These are phyloP conservation scores for Zosterops hypoxanthus DNA, from an alignment of 2,113 vertebrate genomes.

Conservation along the genomic window DNA sequence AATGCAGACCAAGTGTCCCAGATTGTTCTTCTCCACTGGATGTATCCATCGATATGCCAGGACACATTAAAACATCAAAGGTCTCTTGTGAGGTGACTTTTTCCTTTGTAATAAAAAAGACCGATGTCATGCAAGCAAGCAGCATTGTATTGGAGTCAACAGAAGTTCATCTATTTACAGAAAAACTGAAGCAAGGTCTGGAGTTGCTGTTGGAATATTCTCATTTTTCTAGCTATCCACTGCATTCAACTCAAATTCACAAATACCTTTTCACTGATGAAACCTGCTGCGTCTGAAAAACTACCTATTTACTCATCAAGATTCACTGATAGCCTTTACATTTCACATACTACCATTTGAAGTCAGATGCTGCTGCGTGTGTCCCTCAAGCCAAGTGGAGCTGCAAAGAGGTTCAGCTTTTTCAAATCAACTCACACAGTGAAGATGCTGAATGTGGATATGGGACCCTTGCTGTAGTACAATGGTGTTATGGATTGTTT, in stretches of 20 bases:
- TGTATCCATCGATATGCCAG: constrained; percentile 42
- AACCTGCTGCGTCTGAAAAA: background rate
- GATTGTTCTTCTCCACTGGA: constrained; percentile 42
- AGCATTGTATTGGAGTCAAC: background rate
- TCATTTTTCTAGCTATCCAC: background rate
- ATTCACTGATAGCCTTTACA: background rate
- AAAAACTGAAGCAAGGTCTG: background rate
- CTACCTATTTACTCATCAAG: background rate
- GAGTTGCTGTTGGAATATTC: background rate
- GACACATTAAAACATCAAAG: constrained; percentile 57
- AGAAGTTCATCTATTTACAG: constrained; percentile 16
- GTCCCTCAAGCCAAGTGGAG: background rate
- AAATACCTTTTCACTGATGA: background rate
- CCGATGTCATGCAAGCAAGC: background rate
- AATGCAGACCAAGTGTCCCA: constrained; percentile 43
- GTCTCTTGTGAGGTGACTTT: constrained; percentile 6
- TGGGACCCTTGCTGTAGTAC: background rate
- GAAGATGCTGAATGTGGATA: background rate
- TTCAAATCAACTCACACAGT: background rate
- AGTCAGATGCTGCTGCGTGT: background rate
- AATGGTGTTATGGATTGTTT: background rate
- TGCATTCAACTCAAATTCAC: background rate
- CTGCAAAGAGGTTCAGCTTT: background rate
- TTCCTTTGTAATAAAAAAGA: background rate
- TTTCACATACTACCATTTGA: background rate